phyloP scores from a whole-genome alignment of 1,140 invertebrate species.

The Drosophila virilis region DNA sequence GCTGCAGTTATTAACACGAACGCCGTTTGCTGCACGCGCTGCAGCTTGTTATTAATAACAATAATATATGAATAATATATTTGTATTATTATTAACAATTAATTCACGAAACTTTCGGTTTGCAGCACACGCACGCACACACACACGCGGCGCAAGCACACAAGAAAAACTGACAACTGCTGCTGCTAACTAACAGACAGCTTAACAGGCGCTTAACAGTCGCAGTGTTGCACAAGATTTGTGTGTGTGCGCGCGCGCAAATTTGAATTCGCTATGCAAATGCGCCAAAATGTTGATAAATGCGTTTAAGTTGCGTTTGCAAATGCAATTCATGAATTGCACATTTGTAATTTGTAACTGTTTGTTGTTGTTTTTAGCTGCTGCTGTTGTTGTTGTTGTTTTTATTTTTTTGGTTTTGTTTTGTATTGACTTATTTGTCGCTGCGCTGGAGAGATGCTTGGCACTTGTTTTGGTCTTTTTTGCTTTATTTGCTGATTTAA shows the following conservation, averaged over 20 bases:
- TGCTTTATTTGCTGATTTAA: conserved; percentile 49
- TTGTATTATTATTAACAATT: conserved; percentile 50
- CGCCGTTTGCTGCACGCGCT: conserved; percentile 12
- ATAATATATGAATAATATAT: conserved; percentile 25
- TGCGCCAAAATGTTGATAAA: background rate
- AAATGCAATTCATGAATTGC: conserved; percentile 20
- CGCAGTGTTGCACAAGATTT: conserved; percentile 57
- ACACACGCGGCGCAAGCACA: conserved; percentile 55
- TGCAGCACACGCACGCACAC: conserved; percentile 34
- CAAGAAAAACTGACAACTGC: conserved; percentile 67
- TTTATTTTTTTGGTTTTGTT: conserved; percentile 15
- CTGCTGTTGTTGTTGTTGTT: conserved; percentile 10
- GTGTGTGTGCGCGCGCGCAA: conserved; percentile 31
- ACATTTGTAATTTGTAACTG: conserved; percentile 25
- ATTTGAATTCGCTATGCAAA: conserved; percentile 35
- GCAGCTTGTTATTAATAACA: conserved; percentile 28
- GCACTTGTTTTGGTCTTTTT: conserved; percentile 53
- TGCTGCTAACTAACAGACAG: conserved; percentile 59
- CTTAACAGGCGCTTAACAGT: conserved; percentile 46
- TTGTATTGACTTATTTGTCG: conserved; percentile 29
- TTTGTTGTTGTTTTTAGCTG: conserved; percentile 18
- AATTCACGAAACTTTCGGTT: conserved; percentile 34
- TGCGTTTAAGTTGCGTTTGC: conserved; percentile 8
- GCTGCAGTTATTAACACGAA: conserved; percentile 21
- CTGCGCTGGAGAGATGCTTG: conserved; percentile 30